These are phyloP conservation scores for Tenthredo distinguenda DNA, from an alignment of 2,888 invertebrate genomes.

Conservation along the genomic window DNA sequence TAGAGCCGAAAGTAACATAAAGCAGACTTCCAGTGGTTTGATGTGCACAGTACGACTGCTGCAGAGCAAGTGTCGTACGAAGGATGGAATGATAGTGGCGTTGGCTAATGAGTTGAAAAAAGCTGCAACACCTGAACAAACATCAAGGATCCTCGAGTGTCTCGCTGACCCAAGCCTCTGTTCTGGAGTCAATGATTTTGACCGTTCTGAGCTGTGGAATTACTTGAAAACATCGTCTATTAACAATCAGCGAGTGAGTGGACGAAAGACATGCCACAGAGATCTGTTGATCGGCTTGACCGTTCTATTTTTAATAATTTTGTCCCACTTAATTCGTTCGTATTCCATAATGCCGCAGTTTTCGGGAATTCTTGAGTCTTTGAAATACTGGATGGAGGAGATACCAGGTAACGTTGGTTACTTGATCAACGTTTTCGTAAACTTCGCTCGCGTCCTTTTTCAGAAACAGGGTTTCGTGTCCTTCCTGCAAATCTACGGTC, in stretches of 20 bases:
- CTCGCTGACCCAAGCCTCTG: constrained; percentile 38
- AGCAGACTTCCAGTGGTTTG: constrained; percentile 54
- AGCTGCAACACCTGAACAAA: constrained; percentile 41
- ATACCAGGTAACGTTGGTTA: constrained; percentile 34
- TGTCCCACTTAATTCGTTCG: constrained; percentile 53
- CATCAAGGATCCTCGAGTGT: constrained; percentile 52
- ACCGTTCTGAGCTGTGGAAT: constrained; percentile 57
- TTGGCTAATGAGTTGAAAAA: constrained; percentile 59
- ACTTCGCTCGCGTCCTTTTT: constrained; percentile 4
- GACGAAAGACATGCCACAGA: constrained; percentile 44
- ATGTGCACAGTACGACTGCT: constrained; percentile 56
- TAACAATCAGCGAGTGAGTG: neutral
- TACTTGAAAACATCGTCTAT: constrained; percentile 49
- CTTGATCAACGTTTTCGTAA: neutral
- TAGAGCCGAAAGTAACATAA: neutral
- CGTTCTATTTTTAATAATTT: constrained; percentile 54
- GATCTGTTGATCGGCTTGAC: constrained; percentile 59
- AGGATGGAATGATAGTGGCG: constrained; percentile 60
- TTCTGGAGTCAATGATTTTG: constrained; percentile 54
- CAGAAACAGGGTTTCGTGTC: constrained; percentile 27
- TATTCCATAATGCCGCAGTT: constrained; percentile 21
- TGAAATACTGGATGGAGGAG: constrained; percentile 42
- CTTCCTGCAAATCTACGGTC: neutral
- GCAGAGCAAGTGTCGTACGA: constrained; percentile 60
- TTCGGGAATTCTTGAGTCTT: neutral